phyloP scores from a whole-genome alignment of 1,140 invertebrate genomes.

The Drosophila takahashii region DNA sequence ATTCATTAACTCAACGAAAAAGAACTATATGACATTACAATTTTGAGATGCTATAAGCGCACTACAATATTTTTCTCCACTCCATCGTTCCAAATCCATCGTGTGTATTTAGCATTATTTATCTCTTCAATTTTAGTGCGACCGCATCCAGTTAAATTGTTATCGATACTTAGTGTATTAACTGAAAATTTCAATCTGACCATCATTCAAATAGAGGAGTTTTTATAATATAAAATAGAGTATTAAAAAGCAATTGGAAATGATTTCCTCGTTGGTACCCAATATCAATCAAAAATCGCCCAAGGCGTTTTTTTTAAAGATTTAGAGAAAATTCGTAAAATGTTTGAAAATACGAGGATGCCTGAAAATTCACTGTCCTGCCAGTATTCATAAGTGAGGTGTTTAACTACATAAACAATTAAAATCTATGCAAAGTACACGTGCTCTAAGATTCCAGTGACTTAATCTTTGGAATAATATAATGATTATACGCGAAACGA shows the following conservation, averaged over 20 bases:
- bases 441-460: not conserved
- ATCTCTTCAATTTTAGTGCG: too few relatives aligned
- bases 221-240: not conserved
- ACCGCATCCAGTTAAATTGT: not conserved
- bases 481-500: not conserved
- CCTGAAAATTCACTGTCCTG: not conserved
- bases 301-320: not conserved
- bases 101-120: too few relatives aligned
- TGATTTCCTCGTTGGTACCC: not conserved
- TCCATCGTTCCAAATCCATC: too few relatives aligned
- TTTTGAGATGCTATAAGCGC: too few relatives aligned
- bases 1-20: too few relatives aligned
- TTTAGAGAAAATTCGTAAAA: not conserved
- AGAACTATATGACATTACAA: too few relatives aligned
- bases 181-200: not conserved
- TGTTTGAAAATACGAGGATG: not conserved
- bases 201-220: not conserved
- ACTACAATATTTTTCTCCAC: too few relatives aligned
- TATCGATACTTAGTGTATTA: not conserved
- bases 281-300: not conserved
- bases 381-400: not conserved
- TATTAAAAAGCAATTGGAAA: not conserved
- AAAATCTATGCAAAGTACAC: not conserved
- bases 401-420: not conserved
- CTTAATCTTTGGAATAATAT: not conserved